Evolutionary conservation across 2,113 vertebrate genomes (phyloP), one percentile per base, ranked within the genome.

Genomic region (Rynchops niger): DNA sequence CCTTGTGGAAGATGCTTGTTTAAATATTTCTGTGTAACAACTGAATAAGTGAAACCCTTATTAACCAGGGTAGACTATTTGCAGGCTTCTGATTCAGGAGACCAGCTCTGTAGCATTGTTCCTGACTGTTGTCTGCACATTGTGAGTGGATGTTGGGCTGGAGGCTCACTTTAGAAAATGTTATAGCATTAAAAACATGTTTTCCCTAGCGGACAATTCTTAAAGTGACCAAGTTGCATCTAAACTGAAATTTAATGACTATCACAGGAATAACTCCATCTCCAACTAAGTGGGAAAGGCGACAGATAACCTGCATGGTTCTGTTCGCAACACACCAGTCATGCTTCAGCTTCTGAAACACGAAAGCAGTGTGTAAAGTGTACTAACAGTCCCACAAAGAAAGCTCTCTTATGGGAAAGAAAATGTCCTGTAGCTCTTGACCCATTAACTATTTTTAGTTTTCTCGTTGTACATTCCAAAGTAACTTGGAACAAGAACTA

Each of bases 391-490:
- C 50, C 47, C 47, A 45, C 19, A 59, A 55, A 83, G n/a, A 55
- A 88, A 95, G 42, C 15, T 82, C 22, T 62, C 49, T 21, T 71
- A 67, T 69, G 86, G 86, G 88, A 96, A 95, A 76, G 76, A 86
- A 88, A 90, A 36, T 4, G 38, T 32, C 47, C 72, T 81, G 5
- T 59, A 81, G 79, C 82, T 56, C 83, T 78, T 86, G 73, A 92
- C 59, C 80, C 22, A n/a, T 45, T 82, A 67, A 52, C 43, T 95
- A 86, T 91, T 95, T 94, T 97, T 89, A 91, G 69, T 40, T 86
- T 81, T 78, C 67, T 92, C 11, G 36, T 83, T 69, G 34, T 58
- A 43, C 96, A 82, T 91, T 94, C 72, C 83, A 87, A 85, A 65
- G 70, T 82, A 67, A 50, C 77, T 93, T 76, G n/a, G 86, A 78